Percentiles rank a stretch among this genome's conserved stretches.
Conservation (phyloP, 2,888 invertebrate species). For the Sphecodes monilicornis region DNA sequence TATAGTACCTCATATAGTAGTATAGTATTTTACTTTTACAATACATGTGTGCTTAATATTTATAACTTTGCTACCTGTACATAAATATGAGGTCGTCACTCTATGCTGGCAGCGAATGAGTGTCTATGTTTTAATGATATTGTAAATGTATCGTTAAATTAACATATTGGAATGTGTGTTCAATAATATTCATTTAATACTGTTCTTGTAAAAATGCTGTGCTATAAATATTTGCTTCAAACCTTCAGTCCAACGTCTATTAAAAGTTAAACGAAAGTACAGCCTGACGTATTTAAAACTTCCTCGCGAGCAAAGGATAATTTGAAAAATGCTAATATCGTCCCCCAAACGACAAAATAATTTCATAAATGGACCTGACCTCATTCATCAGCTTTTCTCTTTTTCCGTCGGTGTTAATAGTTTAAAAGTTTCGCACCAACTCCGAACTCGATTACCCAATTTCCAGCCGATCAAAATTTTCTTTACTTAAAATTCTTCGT, state of each 20-base stretch:
- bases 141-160: neutral
- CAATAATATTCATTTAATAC: neutral
- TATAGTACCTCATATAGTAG: neutral
- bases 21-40: neutral
- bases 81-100: neutral
- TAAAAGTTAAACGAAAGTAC: neutral
- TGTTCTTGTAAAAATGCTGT: neutral
- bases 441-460: neutral
- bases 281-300: neutral
- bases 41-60: neutral
- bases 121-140: neutral
- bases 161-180: neutral
- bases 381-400: neutral
- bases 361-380: neutral
- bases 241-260: neutral
- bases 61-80: neutral
- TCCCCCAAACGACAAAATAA: neutral
- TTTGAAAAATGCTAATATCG: neutral
- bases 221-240: neutral
- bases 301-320: neutral
- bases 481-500: conserved; percentile 3
- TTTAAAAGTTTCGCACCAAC: neutral
- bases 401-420: neutral
- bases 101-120: neutral
- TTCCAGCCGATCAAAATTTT: conserved; percentile 1